A percentile compares a stretch with the other conserved stretches of the same genome.
These are phyloP conservation scores for Rhyacophila brunnea DNA, from an alignment of 1,140 invertebrate genomes.

Conservation along the genomic window DNA sequence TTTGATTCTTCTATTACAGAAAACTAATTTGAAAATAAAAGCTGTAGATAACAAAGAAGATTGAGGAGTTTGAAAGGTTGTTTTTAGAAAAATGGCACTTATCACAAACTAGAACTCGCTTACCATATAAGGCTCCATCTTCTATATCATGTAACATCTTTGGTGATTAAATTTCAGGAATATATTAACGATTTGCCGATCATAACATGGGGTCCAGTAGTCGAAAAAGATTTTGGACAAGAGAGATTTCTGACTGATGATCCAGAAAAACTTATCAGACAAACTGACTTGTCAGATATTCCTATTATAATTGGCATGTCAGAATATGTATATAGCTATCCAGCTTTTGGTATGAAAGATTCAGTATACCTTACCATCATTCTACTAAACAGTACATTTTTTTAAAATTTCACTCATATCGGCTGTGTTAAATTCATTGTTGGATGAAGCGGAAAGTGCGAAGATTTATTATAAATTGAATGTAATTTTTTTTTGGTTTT, in stretches of 20 bases:
- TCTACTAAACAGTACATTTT: not conserved
- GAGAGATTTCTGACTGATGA: conserved; percentile 64
- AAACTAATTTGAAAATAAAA: no score
- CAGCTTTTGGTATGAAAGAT: conserved; percentile 51
- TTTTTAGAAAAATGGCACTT: no score
- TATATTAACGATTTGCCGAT: conserved; percentile 59
- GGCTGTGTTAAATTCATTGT: no score
- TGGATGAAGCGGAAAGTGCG: not conserved
- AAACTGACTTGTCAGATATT: conserved; percentile 61
- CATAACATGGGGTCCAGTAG: conserved; percentile 63
- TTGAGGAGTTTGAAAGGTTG: no score
- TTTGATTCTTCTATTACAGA: no score
- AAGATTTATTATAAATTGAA: not conserved
- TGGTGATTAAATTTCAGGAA: conserved; percentile 55
- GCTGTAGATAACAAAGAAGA: no score
- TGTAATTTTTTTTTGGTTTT: not conserved
- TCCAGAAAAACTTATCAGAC: conserved; percentile 57
- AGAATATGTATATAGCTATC: conserved; percentile 63
- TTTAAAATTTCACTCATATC: no score
- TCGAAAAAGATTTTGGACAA: conserved; percentile 67
- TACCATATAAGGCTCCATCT: no score
- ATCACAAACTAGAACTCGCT: no score
- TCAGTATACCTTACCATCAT: not conserved
- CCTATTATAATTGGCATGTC: conserved; percentile 67
- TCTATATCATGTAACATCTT: no score